These are phyloP conservation scores for Xerus inauris DNA, from an alignment of 2,113 vertebrate species.

Conservation along the genomic window DNA sequence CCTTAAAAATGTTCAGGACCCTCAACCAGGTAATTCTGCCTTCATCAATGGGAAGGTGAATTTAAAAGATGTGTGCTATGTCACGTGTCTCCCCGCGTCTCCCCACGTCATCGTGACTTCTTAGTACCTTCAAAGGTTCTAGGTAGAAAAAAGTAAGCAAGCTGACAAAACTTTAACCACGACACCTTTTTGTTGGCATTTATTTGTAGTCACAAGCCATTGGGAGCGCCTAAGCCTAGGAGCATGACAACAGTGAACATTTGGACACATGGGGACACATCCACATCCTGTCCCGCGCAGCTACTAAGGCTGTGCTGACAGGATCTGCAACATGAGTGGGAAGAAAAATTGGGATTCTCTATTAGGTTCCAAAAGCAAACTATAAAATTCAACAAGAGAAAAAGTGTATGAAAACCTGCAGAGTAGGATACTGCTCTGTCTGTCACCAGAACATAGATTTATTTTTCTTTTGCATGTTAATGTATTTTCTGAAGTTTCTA, in stretches of 20 bases:
- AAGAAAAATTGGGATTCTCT: neutral
- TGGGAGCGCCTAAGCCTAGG: neutral
- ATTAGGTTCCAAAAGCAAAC: neutral
- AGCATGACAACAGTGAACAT: neutral
- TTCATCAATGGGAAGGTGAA: neutral
- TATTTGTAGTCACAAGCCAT: neutral
- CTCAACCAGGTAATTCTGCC: neutral
- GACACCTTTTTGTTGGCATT: neutral
- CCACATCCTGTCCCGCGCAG: fast-evolving
- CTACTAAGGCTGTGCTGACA: neutral
- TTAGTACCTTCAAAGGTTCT: neutral
- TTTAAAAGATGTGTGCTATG: too few relatives aligned
- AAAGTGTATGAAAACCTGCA: neutral
- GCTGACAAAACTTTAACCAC: neutral
- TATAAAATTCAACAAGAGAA: neutral
- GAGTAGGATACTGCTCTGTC: neutral
- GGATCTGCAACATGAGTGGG: neutral
- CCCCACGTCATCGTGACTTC: neutral
- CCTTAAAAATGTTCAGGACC: neutral
- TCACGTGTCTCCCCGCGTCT: fast-evolving
- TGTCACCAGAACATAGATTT: neutral
- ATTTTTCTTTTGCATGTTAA: neutral
- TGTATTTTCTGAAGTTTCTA: neutral
- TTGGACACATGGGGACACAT: fast-evolving
- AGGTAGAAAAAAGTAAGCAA: neutral